Conservation (phyloP, 2,888 invertebrate species). For the Pollenia angustigena region DNA sequence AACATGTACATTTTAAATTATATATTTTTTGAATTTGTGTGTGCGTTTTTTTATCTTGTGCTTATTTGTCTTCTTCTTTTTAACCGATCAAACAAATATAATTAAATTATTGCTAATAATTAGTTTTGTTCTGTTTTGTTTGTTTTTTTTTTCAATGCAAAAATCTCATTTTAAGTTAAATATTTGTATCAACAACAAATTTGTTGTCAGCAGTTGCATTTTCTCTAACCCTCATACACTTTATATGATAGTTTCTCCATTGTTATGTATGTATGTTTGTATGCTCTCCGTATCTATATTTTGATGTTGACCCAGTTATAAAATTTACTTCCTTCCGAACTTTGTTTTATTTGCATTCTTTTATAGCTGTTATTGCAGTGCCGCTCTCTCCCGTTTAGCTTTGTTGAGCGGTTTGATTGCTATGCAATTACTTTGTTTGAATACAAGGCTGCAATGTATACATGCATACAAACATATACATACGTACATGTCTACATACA, state of each 20-base stretch:
- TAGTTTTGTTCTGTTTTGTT: slow-evolving; percentile 47
- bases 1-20: no score
- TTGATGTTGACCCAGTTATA: slow-evolving; percentile 66
- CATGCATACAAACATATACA: slow-evolving; percentile 4
- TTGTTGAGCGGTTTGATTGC: slow-evolving; percentile 58
- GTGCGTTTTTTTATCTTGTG: background rate
- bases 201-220: slow-evolving; percentile 44
- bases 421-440: slow-evolving; percentile 66
- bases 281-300: slow-evolving; percentile 3
- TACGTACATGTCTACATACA: background rate
- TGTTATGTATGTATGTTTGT: background rate
- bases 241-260: slow-evolving; percentile 1
- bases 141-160: background rate
- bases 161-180: slow-evolving; percentile 42
- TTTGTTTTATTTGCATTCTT: slow-evolving; percentile 55
- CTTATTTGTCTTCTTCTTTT: slow-evolving; percentile 1
- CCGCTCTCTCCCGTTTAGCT: slow-evolving; percentile 34
- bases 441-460: slow-evolving; percentile 59
- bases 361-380: slow-evolving; percentile 18
- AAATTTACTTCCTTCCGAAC: slow-evolving; percentile 70
- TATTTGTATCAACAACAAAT: slow-evolving; percentile 29
- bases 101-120: slow-evolving; percentile 56
- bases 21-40: no score
- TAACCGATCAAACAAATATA: slow-evolving; percentile 30
- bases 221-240: slow-evolving; percentile 54